These are phyloP conservation scores for Sisor rabdophorus DNA, from an alignment of 2,113 vertebrate genomes.

Conservation along the genomic window DNA sequence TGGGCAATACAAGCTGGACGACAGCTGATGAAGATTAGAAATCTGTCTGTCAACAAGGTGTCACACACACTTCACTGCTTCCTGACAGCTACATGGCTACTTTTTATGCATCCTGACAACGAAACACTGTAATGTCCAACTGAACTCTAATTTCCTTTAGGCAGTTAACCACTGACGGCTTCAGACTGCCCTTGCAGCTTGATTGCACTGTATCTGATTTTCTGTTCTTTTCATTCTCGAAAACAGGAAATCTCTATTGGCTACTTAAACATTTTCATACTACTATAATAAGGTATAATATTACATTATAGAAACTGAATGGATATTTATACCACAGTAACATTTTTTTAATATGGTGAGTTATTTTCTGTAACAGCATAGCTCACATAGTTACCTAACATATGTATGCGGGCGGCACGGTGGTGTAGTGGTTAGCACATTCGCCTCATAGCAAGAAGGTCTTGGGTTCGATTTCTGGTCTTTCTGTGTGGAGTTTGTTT, in stretches of 20 bases:
- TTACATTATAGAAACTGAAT: not conserved
- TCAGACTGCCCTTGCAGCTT: conserved; percentile 16
- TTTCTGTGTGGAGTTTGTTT: too few relatives aligned
- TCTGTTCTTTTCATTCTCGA: conserved; percentile 7
- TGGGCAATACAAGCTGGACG: conserved; percentile 15
- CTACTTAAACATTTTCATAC: not conserved
- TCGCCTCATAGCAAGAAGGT: too few relatives aligned
- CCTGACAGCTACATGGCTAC: conserved; percentile 49
- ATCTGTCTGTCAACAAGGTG: conserved; percentile 42
- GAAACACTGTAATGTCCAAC: conserved; percentile 36
- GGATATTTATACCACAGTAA: not conserved
- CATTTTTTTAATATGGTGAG: not conserved
- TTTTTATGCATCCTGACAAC: conserved; percentile 33
- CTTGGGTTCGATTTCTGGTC: too few relatives aligned
- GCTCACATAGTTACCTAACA: not conserved
- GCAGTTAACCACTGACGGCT: conserved; percentile 38
- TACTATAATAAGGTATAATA: not conserved
- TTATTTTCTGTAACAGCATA: not conserved
- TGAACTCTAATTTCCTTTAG: conserved; percentile 33
- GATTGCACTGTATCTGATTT: conserved; percentile 5
- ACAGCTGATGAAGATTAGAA: conserved; percentile 49
- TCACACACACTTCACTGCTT: conserved; percentile 49
- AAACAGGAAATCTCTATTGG: not conserved
- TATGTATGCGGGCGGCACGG: too few relatives aligned
- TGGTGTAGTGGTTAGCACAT: too few relatives aligned